phyloP scores from a whole-genome alignment of 2,113 vertebrate genomes.

The Ailurus styani region DNA sequence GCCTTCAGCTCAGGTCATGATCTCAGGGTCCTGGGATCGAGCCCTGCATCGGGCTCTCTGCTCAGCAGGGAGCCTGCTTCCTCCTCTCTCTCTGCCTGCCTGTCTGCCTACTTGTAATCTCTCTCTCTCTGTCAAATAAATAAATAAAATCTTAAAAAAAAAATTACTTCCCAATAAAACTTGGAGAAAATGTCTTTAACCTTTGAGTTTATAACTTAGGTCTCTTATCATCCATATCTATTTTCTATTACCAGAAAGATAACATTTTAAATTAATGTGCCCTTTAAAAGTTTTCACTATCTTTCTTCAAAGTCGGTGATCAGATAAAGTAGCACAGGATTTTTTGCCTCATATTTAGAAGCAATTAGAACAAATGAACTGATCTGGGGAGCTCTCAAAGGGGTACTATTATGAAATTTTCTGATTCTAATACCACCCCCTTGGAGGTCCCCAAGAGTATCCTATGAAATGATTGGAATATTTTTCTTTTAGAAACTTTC shows the following conservation, averaged over 20 bases:
- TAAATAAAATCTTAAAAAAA: too few relatives aligned
- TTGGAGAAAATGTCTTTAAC: neutral
- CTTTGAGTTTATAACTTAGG: neutral
- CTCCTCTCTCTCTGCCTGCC: too few relatives aligned
- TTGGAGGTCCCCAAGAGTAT: neutral
- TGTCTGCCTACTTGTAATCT: too few relatives aligned
- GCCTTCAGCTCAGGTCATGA: too few relatives aligned
- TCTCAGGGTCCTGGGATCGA: too few relatives aligned
- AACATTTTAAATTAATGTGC: neutral
- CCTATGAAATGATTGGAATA: neutral
- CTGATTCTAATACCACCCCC: neutral
- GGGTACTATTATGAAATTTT: neutral
- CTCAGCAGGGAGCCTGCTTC: too few relatives aligned
- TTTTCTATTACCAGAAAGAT: neutral
- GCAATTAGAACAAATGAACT: neutral
- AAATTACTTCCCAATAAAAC: neutral
- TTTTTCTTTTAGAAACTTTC: constrained; percentile 11
- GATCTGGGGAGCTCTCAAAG: neutral
- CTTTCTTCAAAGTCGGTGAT: neutral
- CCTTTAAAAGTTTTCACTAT: neutral
- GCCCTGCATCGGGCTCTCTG: too few relatives aligned
- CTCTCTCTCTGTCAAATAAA: too few relatives aligned
- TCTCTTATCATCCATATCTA: neutral
- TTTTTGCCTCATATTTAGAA: neutral
- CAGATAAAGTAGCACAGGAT: neutral